Base-by-base conservation (phyloP, 2,113 vertebrate genomes). In the Nothobranchius kuhntae region DNA sequence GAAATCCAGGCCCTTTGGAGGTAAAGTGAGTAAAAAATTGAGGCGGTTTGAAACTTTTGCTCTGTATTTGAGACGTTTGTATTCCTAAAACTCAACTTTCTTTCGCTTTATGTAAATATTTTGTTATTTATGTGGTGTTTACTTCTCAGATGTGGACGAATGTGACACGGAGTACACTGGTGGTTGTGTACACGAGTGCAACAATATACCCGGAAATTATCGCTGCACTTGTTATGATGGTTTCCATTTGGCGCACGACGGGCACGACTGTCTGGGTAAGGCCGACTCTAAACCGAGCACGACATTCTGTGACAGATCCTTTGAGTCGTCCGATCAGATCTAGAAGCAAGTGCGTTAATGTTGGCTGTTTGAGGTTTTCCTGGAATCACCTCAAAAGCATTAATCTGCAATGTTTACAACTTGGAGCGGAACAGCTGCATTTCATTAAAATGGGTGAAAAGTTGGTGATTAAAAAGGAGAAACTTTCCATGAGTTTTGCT, bases 181-280 rank as follows among this genome's bases (percentile, higher is more conserved):
- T 54, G 98, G 96, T 87, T 99, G 97, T 54, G 98, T 98, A 68
- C 98, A 99, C 0, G 96, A 99, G 83, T 99, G 96, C 87, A 94
- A 94, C 91, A 99, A 98, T 86, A 97, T 98, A 77, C 96, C 96
- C 13, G 98, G 98, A 47, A 99, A 99, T 91, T 99, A 99, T 75
- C 95, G 95, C 85, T 99, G 97, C 78, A 95, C 94, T 85, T 99
- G 98, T 89, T 95, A 96, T 2, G 97, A 99, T 68, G 98, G 98
- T 52, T 99, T 99, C 87, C 93, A 94, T 92, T 87, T 98, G 92
- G 96, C 95, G 57, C 95, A 98, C 1, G 96, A 99, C 35, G 98
- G 98, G 75, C 97, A 98, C 86, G 98, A 99, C 87, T 99, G 98
- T 89, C 90, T 98, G n/a, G 97, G 96, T 99, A 92, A 96, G 94